Percentiles rank a stretch among this genome's conserved stretches.
phyloP scores from a whole-genome alignment of 2,888 invertebrate genomes.

The Chesias legatella region DNA sequence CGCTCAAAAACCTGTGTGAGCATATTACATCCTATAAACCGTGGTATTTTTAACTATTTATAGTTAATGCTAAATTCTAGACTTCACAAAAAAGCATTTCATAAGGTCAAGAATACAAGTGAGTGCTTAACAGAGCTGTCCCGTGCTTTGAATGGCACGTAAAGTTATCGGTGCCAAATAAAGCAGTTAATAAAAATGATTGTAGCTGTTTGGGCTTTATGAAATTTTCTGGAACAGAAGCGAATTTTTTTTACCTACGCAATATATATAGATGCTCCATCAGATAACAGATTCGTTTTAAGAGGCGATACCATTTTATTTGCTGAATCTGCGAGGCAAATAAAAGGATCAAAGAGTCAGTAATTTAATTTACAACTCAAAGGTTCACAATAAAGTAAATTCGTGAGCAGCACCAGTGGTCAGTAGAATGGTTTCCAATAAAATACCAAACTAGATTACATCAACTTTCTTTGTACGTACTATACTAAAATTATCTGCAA shows the following conservation, averaged over 20 bases:
- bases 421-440: neutral
- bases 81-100: no score
- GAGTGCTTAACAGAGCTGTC: no score
- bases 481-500: neutral
- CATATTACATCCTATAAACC: constrained; percentile 46
- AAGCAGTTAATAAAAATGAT: no score
- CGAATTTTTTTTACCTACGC: no score
- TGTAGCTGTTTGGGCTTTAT: no score
- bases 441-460: constrained; percentile 1
- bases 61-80: no score
- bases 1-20: constrained; percentile 92
- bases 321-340: neutral
- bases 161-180: no score
- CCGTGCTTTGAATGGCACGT: no score
- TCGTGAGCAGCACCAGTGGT: neutral
- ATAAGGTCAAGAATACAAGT: no score
- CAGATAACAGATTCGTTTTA: constrained; percentile 75
- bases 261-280: no score
- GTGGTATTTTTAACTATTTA: no score
- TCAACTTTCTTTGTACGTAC: neutral
- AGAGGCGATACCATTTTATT: neutral
- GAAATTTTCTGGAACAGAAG: no score
- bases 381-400: constrained; percentile 3
- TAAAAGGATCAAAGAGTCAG: constrained; percentile 3
- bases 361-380: constrained; percentile 4